phyloP scores from a whole-genome alignment of 2,888 invertebrate species.

The Chrysolina oricalcia region DNA sequence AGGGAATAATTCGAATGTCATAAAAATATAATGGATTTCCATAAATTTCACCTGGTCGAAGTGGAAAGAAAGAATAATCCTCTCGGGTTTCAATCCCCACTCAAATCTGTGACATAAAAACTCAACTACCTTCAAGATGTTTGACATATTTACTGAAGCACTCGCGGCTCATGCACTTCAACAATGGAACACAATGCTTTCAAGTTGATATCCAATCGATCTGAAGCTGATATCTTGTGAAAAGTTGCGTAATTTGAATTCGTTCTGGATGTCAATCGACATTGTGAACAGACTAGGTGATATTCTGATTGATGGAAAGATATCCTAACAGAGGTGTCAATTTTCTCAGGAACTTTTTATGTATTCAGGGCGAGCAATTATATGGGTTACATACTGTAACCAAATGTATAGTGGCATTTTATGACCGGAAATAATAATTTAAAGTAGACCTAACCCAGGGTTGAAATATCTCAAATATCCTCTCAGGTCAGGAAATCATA shows the following conservation, averaged over 20 bases:
- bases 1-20: too few species aligned
- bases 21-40: background rate
- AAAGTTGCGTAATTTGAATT: background rate
- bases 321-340: too few species aligned
- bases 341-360: too few species aligned
- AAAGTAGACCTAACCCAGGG: too few species aligned
- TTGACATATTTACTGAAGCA: slow-evolving; percentile 3
- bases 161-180: background rate
- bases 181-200: background rate
- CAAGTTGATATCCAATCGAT: background rate
- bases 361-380: too few species aligned
- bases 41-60: background rate
- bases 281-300: background rate
- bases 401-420: too few species aligned
- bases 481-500: too few species aligned
- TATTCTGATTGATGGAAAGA: too few species aligned
- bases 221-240: background rate
- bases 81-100: slow-evolving; percentile 1
- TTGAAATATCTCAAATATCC: too few species aligned
- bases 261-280: background rate
- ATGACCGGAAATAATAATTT: too few species aligned
- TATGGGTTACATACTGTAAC: too few species aligned
- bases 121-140: slow-evolving; percentile 1
- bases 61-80: background rate
- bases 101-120: background rate